phyloP scores from a whole-genome alignment of 2,888 invertebrate species.

The Tridacna gigas region DNA sequence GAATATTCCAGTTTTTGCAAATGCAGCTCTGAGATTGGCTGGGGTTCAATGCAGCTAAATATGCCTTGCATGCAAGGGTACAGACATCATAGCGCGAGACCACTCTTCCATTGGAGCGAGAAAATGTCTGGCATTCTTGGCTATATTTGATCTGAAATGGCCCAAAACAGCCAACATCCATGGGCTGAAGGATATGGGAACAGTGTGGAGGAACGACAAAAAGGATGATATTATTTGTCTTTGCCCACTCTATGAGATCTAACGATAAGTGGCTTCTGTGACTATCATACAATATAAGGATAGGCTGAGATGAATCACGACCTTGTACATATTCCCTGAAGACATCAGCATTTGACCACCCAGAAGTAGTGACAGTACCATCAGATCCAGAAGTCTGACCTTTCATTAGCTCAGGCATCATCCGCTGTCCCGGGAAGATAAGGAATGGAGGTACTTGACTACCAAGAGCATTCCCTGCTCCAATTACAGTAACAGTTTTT shows the following conservation, averaged over 20 bases:
- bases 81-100: neutral
- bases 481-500: conserved; percentile 40
- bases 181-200: conserved; percentile 33
- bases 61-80: conserved; percentile 42
- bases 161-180: conserved; percentile 46
- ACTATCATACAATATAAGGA: conserved; percentile 17
- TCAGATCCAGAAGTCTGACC: conserved; percentile 12
- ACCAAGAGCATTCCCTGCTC: conserved; percentile 39
- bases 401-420: conserved; percentile 25
- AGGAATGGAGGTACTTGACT: conserved; percentile 44
- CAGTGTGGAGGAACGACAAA: conserved; percentile 39
- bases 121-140: conserved; percentile 5
- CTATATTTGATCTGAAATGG: conserved; percentile 32
- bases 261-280: conserved; percentile 19
- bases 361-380: conserved; percentile 20
- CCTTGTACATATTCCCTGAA: no score
- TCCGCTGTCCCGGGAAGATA: conserved; percentile 40
- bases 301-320: neutral
- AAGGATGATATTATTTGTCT: conserved; percentile 24
- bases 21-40: conserved; percentile 34
- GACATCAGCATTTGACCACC: neutral
- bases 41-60: conserved; percentile 21
- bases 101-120: no score
- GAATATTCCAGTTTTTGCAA: conserved; percentile 11
- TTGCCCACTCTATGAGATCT: conserved; percentile 38